These are phyloP conservation scores for Melangyna quadrimaculata DNA, from an alignment of 2,888 invertebrate genomes.

Conservation along the genomic window DNA sequence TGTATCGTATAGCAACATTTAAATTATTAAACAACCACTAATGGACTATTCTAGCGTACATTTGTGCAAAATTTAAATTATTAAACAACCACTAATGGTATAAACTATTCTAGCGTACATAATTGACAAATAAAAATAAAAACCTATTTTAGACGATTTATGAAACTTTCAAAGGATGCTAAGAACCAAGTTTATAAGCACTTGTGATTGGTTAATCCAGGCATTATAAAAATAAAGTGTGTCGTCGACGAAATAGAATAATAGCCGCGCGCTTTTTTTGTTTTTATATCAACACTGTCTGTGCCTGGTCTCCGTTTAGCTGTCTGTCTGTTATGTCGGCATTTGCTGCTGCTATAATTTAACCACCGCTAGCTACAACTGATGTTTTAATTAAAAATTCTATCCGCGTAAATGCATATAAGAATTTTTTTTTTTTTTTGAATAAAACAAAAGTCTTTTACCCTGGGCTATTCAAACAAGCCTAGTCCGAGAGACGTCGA, in stretches of 20 bases:
- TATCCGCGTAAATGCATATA: constrained; percentile 47
- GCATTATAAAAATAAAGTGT: constrained; percentile 20
- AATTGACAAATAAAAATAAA: too few species aligned
- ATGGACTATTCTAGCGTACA: too few species aligned
- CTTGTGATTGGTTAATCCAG: not conserved
- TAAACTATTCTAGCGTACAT: too few species aligned
- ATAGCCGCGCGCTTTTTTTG: constrained; percentile 15
- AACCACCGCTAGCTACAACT: constrained; percentile 28
- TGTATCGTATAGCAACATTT: too few species aligned
- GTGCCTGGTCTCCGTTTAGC: constrained; percentile 11
- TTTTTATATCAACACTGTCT: constrained; percentile 20
- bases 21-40: too few species aligned
- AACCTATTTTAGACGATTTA: too few species aligned
- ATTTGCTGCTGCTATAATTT: constrained; percentile 23
- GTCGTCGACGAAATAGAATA: constrained; percentile 17
- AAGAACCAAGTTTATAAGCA: too few species aligned
- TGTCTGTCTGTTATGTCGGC: constrained; percentile 33
- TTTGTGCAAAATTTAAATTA: too few species aligned
- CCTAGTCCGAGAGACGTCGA: not conserved
- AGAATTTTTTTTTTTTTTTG: constrained; percentile 2
- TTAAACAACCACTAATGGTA: too few species aligned
- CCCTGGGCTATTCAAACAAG: constrained; percentile 25
- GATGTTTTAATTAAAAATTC: constrained; percentile 54
- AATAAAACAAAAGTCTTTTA: constrained; percentile 33
- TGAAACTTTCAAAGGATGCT: too few species aligned